Evolutionary conservation across 2,888 invertebrate species (phyloP).

Genomic region (Rhyacophila evoluta): DNA sequence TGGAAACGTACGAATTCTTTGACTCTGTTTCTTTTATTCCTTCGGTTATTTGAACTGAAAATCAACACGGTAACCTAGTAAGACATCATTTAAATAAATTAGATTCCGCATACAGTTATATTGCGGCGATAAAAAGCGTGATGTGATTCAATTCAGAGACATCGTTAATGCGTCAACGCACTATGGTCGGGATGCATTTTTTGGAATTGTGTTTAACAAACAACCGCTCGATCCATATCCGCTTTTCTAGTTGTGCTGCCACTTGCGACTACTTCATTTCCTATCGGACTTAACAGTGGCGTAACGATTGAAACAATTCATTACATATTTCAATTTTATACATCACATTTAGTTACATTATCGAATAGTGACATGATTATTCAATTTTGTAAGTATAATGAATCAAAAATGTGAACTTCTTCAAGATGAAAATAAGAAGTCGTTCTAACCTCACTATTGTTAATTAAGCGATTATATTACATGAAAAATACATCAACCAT

Average conservation of each 20-base stretch:
- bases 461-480: no score
- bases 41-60: neutral
- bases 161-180: neutral
- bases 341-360: no score
- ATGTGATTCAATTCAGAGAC: neutral
- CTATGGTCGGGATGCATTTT: slow-evolving; percentile 32
- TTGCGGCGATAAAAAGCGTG: neutral
- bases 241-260: slow-evolving; percentile 32
- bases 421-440: no score
- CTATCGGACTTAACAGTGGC: slow-evolving; percentile 28
- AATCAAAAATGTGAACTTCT: no score
- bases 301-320: no score
- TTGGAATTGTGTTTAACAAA: slow-evolving; percentile 30
- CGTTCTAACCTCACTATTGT: no score
- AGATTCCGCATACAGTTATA: neutral
- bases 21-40: no score
- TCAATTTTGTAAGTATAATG: no score
- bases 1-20: no score
- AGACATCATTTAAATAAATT: neutral
- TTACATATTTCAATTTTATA: no score
- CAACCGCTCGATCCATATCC: slow-evolving; percentile 34
- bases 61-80: neutral
- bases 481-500: no score
- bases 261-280: slow-evolving; percentile 31
- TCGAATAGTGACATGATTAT: no score